Evolutionary conservation across 2,888 invertebrate species (phyloP).

Genomic region (Scaptomyza parva): DNA sequence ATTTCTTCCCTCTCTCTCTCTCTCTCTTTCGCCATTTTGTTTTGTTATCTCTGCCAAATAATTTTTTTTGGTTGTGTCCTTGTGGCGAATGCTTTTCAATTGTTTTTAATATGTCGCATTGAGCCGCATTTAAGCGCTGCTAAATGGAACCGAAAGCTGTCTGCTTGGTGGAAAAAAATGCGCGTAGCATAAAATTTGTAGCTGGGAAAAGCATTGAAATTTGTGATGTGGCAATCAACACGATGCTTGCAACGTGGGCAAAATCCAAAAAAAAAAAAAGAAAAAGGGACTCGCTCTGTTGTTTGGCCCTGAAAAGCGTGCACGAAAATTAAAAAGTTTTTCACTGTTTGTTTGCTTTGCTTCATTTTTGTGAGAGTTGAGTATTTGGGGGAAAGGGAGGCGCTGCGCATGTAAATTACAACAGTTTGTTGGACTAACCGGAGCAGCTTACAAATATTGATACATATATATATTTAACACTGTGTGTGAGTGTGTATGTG

Average conservation of each 20-base stretch:
- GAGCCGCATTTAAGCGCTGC: slow-evolving; percentile 66
- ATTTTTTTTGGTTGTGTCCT: slow-evolving; percentile 41
- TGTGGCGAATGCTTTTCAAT: slow-evolving; percentile 72
- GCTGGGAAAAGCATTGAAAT: slow-evolving; percentile 59
- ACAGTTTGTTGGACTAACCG: slow-evolving; percentile 61
- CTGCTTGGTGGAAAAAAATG: slow-evolving; percentile 18
- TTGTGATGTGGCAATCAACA: slow-evolving; percentile 71
- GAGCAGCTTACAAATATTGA: slow-evolving; percentile 71
- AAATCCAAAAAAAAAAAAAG: slow-evolving; percentile 16
- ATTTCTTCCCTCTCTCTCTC: not conserved
- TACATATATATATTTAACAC: slow-evolving; percentile 47
- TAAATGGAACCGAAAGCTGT: slow-evolving; percentile 54
- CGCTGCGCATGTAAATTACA: slow-evolving; percentile 63
- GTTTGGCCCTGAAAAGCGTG: slow-evolving; percentile 68
- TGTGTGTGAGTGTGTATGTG: slow-evolving; percentile 3
- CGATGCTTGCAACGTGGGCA: too few relatives aligned
- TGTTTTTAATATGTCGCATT: slow-evolving; percentile 77
- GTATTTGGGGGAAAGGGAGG: not conserved
- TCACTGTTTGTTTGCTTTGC: slow-evolving; percentile 42
- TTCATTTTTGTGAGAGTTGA: not conserved
- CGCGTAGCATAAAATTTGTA: slow-evolving; percentile 49
- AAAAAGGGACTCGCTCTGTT: not conserved
- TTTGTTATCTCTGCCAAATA: slow-evolving; percentile 3
- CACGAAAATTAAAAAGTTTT: slow-evolving; percentile 75
- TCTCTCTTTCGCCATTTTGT: slow-evolving; percentile 6